Percentiles rank a stretch among this genome's conserved stretches.
Conservation (phyloP, 2,113 vertebrate genomes). For the Cairina moschata region DNA sequence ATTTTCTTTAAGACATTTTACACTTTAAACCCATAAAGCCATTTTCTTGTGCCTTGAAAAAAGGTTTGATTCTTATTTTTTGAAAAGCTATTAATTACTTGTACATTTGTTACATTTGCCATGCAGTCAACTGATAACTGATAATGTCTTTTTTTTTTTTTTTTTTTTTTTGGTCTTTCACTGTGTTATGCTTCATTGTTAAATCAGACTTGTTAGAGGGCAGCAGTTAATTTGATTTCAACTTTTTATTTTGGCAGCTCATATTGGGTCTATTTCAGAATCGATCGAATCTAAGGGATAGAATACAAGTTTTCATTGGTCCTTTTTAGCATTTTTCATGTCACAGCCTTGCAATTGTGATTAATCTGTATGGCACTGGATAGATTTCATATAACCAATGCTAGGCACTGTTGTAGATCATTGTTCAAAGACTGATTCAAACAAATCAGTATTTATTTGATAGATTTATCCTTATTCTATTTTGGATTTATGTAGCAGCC, state of each 20-base stretch:
- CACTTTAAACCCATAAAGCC: neutral
- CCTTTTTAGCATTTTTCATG: neutral
- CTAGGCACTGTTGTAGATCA: neutral
- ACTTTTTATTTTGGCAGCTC: neutral
- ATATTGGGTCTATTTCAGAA: neutral
- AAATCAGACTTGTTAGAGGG: neutral
- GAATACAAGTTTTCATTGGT: neutral
- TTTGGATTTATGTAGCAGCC: neutral
- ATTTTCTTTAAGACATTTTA: neutral
- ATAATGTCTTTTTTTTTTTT: neutral
- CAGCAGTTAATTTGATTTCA: slow-evolving; percentile 11
- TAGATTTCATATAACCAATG: neutral
- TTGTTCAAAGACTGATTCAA: neutral
- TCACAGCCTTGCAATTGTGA: neutral
- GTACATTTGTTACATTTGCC: neutral
- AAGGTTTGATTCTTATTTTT: neutral
- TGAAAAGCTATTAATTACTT: neutral
- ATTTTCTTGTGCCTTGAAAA: neutral
- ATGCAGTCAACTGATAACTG: neutral
- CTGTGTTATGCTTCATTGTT: neutral
- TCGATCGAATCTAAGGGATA: neutral
- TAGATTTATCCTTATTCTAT: neutral
- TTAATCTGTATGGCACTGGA: neutral
- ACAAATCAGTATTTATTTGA: neutral
- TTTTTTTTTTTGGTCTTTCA: neutral